A percentile compares a stretch with the other conserved stretches of the same genome.
Evolutionary conservation across 2,113 vertebrate species (phyloP).

Genomic region (Myodes glareolus): DNA sequence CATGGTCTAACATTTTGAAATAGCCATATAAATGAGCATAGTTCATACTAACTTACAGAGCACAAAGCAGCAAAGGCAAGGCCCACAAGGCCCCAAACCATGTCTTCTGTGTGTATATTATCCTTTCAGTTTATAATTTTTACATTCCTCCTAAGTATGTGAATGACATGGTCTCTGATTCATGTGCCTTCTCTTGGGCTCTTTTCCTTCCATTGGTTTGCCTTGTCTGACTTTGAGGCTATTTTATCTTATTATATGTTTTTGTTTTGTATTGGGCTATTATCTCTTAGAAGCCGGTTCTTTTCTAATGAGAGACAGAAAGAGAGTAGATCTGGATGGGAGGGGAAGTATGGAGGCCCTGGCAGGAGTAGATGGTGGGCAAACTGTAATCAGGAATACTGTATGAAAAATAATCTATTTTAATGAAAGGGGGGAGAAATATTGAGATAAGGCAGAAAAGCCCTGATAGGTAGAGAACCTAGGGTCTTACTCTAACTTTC

Average conservation of each 20-base stretch:
- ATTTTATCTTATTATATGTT: background rate
- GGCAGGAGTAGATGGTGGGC: background rate
- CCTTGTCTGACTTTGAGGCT: background rate
- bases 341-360: background rate
- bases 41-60: background rate
- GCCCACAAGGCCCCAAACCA: background rate
- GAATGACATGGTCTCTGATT: background rate
- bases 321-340: background rate
- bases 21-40: background rate
- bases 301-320: background rate
- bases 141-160: background rate
- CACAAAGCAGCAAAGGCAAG: background rate
- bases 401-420: background rate
- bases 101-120: background rate
- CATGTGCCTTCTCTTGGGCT: background rate
- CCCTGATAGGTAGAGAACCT: background rate
- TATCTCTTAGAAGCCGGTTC: background rate
- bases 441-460: background rate
- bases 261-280: background rate
- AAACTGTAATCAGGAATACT: background rate
- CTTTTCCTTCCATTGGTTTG: background rate
- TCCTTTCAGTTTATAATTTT: background rate
- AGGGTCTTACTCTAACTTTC: background rate
- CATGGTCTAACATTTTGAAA: background rate
- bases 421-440: background rate